Conservation (phyloP, 2,888 invertebrate species). For the Gastracanthus pulcherrimus region DNA sequence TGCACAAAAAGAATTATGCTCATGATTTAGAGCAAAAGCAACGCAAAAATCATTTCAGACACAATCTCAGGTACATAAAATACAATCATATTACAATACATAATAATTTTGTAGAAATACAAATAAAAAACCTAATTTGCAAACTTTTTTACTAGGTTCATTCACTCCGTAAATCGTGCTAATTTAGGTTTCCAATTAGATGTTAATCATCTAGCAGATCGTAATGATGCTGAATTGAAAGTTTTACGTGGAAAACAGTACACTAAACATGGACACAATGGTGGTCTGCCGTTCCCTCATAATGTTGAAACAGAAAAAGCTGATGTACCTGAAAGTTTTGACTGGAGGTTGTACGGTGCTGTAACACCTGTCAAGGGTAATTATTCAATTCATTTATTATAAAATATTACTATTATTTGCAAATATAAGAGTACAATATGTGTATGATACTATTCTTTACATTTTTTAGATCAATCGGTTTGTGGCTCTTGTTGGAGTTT, state of each 20-base stretch:
- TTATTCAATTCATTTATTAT: neutral
- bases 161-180: slow-evolving; percentile 90
- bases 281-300: slow-evolving; percentile 90
- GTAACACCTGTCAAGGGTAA: slow-evolving; percentile 95
- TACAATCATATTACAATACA: slow-evolving; percentile 54
- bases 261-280: slow-evolving; percentile 83
- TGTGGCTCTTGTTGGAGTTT: slow-evolving; percentile 99
- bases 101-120: neutral
- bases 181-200: slow-evolving; percentile 85
- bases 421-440: neutral
- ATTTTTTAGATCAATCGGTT: slow-evolving; percentile 91
- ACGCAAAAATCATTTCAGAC: slow-evolving; percentile 89
- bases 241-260: slow-evolving; percentile 85
- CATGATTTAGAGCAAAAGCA: slow-evolving; percentile 83
- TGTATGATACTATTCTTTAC: slow-evolving; percentile 7
- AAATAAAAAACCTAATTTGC: neutral
- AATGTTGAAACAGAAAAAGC: slow-evolving; percentile 79
- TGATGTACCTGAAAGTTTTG: slow-evolving; percentile 86
- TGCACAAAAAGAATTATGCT: slow-evolving; percentile 85
- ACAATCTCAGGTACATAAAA: slow-evolving; percentile 85
- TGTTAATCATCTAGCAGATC: slow-evolving; percentile 94
- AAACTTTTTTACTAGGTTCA: slow-evolving; percentile 79
- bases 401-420: neutral
- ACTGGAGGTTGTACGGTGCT: slow-evolving; percentile 95
- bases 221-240: slow-evolving; percentile 86